These are phyloP conservation scores for Acutogordius australiensis DNA, from an alignment of 2,888 invertebrate species.

Conservation along the genomic window DNA sequence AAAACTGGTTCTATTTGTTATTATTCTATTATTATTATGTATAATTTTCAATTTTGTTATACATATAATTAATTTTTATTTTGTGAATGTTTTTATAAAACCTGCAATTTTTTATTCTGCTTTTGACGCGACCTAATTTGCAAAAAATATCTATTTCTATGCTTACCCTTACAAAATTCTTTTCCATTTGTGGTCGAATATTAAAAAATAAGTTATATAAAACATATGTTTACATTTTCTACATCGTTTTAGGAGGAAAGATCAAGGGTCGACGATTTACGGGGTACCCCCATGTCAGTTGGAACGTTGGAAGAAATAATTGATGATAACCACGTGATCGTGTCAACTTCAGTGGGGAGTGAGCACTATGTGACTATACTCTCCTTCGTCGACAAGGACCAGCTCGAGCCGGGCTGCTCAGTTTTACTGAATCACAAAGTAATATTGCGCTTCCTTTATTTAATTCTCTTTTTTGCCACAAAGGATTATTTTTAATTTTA, in stretches of 20 bases:
- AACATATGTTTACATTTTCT: constrained; percentile 13
- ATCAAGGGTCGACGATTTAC: constrained; percentile 82
- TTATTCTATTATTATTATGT: too few relatives aligned
- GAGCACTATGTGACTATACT: constrained; percentile 97
- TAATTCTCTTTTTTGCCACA: too few relatives aligned
- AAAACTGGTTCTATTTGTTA: too few relatives aligned
- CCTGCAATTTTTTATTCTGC: too few relatives aligned
- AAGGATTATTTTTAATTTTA: constrained; percentile 4
- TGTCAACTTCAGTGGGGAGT: constrained; percentile 87
- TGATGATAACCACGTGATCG: constrained; percentile 97
- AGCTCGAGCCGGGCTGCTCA: constrained; percentile 89
- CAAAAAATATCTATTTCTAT: too few relatives aligned
- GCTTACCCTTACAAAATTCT: too few relatives aligned
- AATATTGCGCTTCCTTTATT: too few relatives aligned
- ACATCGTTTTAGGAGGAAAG: constrained; percentile 41
- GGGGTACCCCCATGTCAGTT: constrained; percentile 97
- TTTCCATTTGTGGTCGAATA: too few relatives aligned
- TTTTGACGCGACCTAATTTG: too few relatives aligned
- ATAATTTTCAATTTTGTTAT: too few relatives aligned
- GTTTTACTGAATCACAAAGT: constrained; percentile 87
- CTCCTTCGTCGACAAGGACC: constrained; percentile 96
- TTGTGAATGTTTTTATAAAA: too few relatives aligned
- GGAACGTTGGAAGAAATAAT: constrained; percentile 98
- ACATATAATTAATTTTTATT: too few relatives aligned
- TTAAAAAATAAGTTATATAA: neutral